Percentiles rank a stretch among this genome's conserved stretches.
Evolutionary conservation across 92 coral and sea anemone genomes (phyloP).

Genomic region (Pocillopora grandis): DNA sequence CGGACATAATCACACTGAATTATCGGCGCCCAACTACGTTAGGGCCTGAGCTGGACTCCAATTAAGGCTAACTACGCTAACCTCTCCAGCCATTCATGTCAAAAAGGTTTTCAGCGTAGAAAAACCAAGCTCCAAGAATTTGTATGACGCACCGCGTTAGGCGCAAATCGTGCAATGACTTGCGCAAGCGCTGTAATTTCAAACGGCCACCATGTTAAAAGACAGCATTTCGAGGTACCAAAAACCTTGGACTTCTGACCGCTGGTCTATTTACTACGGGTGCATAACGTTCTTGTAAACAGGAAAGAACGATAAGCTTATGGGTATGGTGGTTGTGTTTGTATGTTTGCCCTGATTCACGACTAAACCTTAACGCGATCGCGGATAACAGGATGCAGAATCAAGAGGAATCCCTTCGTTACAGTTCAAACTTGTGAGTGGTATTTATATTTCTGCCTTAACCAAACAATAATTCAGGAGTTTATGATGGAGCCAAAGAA

Average conservation of each 20-base stretch:
- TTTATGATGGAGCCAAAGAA: background rate
- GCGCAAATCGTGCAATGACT: too few species aligned
- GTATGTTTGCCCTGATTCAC: background rate
- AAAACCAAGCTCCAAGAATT: too few species aligned
- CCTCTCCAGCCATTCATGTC: too few species aligned
- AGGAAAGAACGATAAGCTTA: background rate
- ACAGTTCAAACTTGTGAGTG: slow-evolving; percentile 80
- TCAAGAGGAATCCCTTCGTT: slow-evolving; percentile 39
- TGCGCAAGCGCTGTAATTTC: background rate
- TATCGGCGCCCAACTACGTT: too few species aligned
- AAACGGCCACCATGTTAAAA: slow-evolving; percentile 26
- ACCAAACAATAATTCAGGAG: too few species aligned
- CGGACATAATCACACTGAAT: too few species aligned
- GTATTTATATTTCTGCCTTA: background rate
- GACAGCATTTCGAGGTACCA: too few species aligned
- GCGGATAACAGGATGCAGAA: slow-evolving; percentile 17
- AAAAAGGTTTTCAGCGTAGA: too few species aligned
- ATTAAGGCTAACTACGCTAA: too few species aligned
- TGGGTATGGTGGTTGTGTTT: background rate
- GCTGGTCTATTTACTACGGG: slow-evolving; percentile 5
- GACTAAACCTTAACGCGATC: background rate
- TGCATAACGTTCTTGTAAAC: background rate
- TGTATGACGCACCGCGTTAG: too few species aligned
- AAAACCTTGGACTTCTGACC: background rate
- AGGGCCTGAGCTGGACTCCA: too few species aligned